Percentiles rank a stretch among this genome's conserved stretches.
Conservation (phyloP, 2,888 invertebrate genomes). For the Andrena flavipes region DNA sequence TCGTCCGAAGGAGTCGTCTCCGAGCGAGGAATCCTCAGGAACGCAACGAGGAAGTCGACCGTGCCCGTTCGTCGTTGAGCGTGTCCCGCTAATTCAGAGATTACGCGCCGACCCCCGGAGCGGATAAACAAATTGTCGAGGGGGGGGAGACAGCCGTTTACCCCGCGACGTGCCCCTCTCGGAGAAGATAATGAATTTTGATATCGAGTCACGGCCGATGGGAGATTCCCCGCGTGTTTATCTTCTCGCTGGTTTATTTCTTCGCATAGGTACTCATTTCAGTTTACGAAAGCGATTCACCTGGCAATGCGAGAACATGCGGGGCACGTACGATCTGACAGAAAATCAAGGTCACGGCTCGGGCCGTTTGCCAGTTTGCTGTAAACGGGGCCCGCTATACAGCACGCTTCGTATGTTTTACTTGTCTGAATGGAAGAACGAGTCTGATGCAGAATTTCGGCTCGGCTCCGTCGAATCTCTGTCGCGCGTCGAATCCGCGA, state of each 20-base stretch:
- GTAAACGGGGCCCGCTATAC: too few species aligned
- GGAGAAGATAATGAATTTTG: conserved; percentile 38
- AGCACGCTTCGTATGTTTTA: too few species aligned
- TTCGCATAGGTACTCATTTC: background rate
- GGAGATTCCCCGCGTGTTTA: conserved; percentile 12
- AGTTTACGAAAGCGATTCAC: background rate
- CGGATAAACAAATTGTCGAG: conserved; percentile 64
- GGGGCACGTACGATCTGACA: too few species aligned
- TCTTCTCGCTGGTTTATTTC: background rate
- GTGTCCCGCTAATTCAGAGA: conserved; percentile 52
- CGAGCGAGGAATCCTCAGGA: conserved; percentile 3
- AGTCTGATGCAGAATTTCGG: too few species aligned
- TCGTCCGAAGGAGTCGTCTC: conserved; percentile 1
- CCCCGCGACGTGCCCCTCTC: conserved; percentile 9
- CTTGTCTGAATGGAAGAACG: too few species aligned
- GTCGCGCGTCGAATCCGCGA: background rate
- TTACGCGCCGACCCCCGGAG: conserved; percentile 40
- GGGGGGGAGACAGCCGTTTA: conserved; percentile 21
- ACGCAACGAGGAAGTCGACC: conserved; percentile 28
- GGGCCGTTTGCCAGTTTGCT: too few species aligned
- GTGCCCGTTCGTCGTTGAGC: conserved; percentile 9
- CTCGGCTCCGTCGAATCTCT: background rate
- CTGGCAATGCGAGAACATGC: too few species aligned
- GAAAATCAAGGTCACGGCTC: too few species aligned
- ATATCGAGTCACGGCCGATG: conserved; percentile 32